Base-by-base conservation (phyloP, 2,888 invertebrate species). In the Stenurella melanura region DNA sequence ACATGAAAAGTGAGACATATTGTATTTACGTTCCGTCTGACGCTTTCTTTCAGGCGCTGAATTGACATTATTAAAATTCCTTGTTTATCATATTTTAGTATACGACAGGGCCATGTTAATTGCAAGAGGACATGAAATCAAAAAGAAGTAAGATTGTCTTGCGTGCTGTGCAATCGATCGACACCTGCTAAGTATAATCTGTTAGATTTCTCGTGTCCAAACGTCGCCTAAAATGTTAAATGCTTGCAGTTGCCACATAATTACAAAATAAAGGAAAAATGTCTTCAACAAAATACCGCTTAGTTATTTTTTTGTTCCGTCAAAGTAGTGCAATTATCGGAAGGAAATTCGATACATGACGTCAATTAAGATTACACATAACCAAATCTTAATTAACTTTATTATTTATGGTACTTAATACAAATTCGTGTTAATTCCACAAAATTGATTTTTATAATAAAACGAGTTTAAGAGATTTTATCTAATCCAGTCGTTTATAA, bases 401-500 rank as follows among this genome's bases (percentile, higher is more conserved):
- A 42, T 66, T 42, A 66, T 66, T 66, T 66, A 66, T 42, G 15
- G 18, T 63, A 34, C 17, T 63, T 42, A 50, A 18, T 50, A 50
- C 2, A 18, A 21, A 17, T 12, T 66, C 9, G 42, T 66, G 42
- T 66, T 19, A 50, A 50, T 66, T 50, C 50, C 38, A 66, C 38
- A 66, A 66, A 66, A 66, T 66, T 66, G 42, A 50, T 66, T 66
- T 66, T 66, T 10, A 64, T 66, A 18, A 66, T 50, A 66, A 18
- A 50, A 66, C 42, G 12, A 18, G 34, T 63, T 11, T 63, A 7
- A 15, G 5, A 66, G 64, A 66, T 66, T 38, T 38, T 42, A 66
- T 66, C 64, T 38, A 18, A 10, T 19, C 50, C 18, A 18, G 64
- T 17, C 63, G 4, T 61, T 61, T 26, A 61, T n/a, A 26, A n/a